Conservation (phyloP, 1,140 invertebrate species). For the Drosophila virilis region DNA sequence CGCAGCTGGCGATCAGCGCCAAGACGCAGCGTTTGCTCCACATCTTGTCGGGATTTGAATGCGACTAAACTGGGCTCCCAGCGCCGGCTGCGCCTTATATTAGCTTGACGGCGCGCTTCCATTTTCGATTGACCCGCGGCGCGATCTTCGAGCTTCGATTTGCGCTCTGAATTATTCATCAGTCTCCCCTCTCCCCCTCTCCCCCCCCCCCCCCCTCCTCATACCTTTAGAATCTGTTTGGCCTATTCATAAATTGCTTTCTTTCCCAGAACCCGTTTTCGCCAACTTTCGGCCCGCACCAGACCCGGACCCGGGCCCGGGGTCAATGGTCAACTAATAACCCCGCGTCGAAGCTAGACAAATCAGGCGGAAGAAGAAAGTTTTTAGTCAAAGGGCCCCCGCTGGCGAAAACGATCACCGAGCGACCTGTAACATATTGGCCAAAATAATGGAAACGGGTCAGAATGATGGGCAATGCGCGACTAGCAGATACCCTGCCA, state of each 20-base stretch:
- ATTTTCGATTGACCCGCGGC: slow-evolving; percentile 75
- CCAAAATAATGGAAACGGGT: background rate
- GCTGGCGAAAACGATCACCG: background rate
- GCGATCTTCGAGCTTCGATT: slow-evolving; percentile 1
- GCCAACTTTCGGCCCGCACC: slow-evolving; percentile 5
- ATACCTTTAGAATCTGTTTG: background rate
- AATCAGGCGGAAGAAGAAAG: slow-evolving; percentile 49
- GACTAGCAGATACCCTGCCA: too few species aligned
- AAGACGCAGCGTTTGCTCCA: slow-evolving; percentile 57
- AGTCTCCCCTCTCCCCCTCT: slow-evolving; percentile 6
- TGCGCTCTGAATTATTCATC: slow-evolving; percentile 70
- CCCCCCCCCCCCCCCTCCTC: background rate
- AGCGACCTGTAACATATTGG: slow-evolving; percentile 16
- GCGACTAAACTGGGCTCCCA: slow-evolving; percentile 55
- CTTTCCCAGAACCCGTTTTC: slow-evolving; percentile 54
- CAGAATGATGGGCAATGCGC: too few species aligned
- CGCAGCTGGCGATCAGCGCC: slow-evolving; percentile 39
- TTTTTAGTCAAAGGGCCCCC: slow-evolving; percentile 40
- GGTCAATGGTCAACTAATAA: slow-evolving; percentile 56
- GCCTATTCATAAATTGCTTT: slow-evolving; percentile 15
- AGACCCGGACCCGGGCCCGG: background rate
- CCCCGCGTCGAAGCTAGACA: slow-evolving; percentile 20
- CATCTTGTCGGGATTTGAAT: slow-evolving; percentile 2
- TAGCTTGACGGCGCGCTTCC: slow-evolving; percentile 57
- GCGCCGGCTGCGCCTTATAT: slow-evolving; percentile 56